Conservation (phyloP, 2,113 vertebrate species). For the Anseranas semipalmata region DNA sequence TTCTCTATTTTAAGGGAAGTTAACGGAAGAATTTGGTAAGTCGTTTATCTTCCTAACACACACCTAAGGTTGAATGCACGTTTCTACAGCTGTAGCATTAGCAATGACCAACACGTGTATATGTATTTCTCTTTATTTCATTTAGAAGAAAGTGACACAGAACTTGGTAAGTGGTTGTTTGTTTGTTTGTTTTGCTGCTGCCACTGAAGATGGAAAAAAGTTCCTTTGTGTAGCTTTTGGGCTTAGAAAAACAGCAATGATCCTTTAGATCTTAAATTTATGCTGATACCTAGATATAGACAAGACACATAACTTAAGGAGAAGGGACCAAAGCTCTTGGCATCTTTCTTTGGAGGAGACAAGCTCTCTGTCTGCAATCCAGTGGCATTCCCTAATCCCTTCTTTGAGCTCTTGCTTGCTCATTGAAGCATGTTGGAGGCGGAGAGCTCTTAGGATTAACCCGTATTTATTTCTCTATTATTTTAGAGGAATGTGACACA, state of each 20-base stretch:
- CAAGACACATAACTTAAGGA: neutral
- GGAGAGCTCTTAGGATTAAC: neutral
- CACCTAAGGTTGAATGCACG: accelerated
- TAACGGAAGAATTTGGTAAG: neutral
- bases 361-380: neutral
- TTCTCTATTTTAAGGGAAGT: neutral
- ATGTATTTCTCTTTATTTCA: neutral
- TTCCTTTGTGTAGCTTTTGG: neutral
- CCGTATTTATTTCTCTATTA: neutral
- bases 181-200: too few relatives aligned
- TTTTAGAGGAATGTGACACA: neutral
- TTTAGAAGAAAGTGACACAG: neutral
- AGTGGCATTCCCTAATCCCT: neutral
- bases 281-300: neutral
- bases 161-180: neutral
- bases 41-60: accelerated
- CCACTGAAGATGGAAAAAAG: neutral
- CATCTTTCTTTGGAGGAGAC: neutral
- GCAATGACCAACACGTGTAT: accelerated
- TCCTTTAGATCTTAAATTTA: too few relatives aligned
- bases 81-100: accelerated
- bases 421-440: neutral
- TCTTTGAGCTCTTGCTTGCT: neutral
- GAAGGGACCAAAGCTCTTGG: neutral
- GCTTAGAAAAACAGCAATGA: too few relatives aligned